Conservation (phyloP, 23 tunicate species). For the Trididemnum miniatum region DNA sequence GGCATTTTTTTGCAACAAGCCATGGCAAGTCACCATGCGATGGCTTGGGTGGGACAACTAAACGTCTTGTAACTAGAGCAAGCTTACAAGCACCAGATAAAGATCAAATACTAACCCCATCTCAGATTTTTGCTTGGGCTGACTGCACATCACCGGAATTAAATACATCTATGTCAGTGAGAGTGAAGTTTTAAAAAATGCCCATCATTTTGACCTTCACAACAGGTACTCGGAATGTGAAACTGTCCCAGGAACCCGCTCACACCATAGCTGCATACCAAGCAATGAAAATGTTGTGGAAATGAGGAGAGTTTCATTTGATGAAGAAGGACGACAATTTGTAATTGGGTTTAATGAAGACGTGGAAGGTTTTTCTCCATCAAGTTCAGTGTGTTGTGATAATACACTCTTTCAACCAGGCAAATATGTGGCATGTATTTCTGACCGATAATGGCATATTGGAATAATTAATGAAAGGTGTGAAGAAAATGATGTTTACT, state of each 20-base stretch:
- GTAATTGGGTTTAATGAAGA: background rate
- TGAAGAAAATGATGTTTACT: slow-evolving; percentile 5
- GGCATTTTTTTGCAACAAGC: slow-evolving; percentile 30
- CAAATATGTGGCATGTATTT: slow-evolving; percentile 13
- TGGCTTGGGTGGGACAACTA: slow-evolving; percentile 17
- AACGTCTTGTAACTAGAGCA: slow-evolving; percentile 25
- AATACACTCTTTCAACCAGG: slow-evolving; percentile 11
- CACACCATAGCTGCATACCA: slow-evolving; percentile 10
- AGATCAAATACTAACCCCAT: background rate
- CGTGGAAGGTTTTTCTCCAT: background rate
- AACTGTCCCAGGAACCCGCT: slow-evolving; percentile 1
- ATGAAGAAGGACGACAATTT: background rate
- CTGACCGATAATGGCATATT: slow-evolving; percentile 15
- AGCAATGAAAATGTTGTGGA: background rate
- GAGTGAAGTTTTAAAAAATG: background rate
- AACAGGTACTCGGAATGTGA: background rate
- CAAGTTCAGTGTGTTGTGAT: background rate
- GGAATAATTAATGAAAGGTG: slow-evolving; percentile 13
- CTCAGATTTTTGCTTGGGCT: slow-evolving; percentile 10
- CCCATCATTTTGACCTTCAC: slow-evolving; percentile 7
- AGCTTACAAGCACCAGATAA: slow-evolving; percentile 2
- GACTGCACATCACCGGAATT: background rate
- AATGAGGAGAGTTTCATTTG: slow-evolving; percentile 8
- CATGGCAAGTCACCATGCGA: no score
- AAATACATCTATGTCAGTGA: slow-evolving; percentile 16